A percentile compares a stretch with the other conserved stretches of the same genome.
phyloP scores from a whole-genome alignment of 2,797 vertebrate species.

The Onychomys torridus region DNA sequence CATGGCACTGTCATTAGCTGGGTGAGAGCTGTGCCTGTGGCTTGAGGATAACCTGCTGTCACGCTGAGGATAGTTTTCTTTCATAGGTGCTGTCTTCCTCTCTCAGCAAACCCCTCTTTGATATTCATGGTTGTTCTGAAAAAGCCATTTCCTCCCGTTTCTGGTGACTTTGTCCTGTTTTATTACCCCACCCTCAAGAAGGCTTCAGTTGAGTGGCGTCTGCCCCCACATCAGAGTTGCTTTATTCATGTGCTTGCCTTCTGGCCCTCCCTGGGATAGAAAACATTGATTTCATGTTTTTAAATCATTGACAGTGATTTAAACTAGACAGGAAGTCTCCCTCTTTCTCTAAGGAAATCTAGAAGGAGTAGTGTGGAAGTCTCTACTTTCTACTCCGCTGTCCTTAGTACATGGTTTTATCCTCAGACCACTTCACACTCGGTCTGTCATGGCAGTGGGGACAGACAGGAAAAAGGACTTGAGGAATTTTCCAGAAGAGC shows the following conservation, averaged over 20 bases:
- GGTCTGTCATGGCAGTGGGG: background rate
- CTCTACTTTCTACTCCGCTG: background rate
- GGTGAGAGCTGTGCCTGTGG: background rate
- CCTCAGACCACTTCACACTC: background rate
- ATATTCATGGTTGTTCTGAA: constrained; percentile 28
- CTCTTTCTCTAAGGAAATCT: constrained; percentile 36
- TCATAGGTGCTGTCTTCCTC: background rate
- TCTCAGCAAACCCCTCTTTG: constrained; percentile 8
- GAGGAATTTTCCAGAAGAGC: background rate
- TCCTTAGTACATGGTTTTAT: constrained; percentile 21
- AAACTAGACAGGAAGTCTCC: background rate
- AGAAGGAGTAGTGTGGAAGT: background rate
- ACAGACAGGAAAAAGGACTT: background rate
- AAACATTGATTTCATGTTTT: background rate
- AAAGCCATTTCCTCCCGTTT: constrained; percentile 9
- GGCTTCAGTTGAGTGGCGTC: constrained; percentile 34
- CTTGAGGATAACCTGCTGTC: constrained; percentile 48
- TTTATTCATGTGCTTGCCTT: constrained; percentile 21
- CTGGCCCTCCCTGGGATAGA: background rate
- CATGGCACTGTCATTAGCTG: background rate
- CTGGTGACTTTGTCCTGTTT: background rate
- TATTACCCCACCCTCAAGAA: background rate
- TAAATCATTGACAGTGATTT: background rate
- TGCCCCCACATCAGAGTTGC: background rate
- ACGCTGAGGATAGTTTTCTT: background rate